Evolutionary conservation across 1,140 invertebrate genomes (phyloP).

Genomic region (Nebria ingens): DNA sequence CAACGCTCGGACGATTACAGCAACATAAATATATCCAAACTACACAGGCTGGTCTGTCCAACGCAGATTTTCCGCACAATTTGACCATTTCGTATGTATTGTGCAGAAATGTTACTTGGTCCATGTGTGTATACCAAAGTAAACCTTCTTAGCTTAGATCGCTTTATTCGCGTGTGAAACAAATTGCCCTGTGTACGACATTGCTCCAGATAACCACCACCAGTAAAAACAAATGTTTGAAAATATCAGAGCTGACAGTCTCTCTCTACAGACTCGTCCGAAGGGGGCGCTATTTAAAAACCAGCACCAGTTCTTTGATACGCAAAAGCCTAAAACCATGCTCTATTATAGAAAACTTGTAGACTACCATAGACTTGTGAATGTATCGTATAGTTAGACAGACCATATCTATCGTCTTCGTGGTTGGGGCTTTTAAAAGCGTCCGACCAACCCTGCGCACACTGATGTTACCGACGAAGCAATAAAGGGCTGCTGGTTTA

Average conservation of each 20-base stretch:
- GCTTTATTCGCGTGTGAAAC: background rate
- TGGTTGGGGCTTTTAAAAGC: background rate
- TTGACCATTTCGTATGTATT: background rate
- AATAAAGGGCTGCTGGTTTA: background rate
- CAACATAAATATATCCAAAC: background rate
- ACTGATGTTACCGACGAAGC: background rate
- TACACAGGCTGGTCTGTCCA: background rate
- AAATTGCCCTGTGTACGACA: too few relatives aligned
- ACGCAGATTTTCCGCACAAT: constrained; percentile 4
- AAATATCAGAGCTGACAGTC: background rate
- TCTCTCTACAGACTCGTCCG: background rate
- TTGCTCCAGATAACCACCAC: too few relatives aligned
- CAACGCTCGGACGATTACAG: background rate
- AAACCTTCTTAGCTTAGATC: background rate
- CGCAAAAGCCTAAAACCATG: background rate
- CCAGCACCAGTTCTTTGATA: background rate
- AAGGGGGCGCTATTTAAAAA: too few relatives aligned
- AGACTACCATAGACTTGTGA: too few relatives aligned
- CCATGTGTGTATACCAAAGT: background rate
- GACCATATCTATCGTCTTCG: too few relatives aligned
- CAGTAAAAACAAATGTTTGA: too few relatives aligned
- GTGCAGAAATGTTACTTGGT: background rate
- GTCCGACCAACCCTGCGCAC: background rate
- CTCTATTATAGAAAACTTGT: too few relatives aligned
- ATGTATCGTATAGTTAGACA: too few relatives aligned